Evolutionary conservation across 2,888 invertebrate genomes (phyloP), one percentile per base, ranked within the genome.

Genomic region (Nomada fucata): DNA sequence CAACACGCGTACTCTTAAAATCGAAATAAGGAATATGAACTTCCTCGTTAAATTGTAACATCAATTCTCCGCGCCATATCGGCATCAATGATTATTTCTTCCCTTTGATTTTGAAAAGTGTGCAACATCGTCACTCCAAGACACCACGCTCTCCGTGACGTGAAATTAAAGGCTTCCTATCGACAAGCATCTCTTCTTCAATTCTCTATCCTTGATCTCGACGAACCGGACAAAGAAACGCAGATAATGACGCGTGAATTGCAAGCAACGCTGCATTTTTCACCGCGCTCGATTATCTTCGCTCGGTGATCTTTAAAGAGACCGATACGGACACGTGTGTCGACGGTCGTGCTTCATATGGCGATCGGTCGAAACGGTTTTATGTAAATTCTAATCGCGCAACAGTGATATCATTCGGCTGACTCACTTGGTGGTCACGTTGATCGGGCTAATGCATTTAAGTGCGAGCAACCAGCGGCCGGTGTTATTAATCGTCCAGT

Each of bases 381-480:
- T 77, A 84, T 82, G 84, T 79, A 81, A 88, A 87, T 86, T 75
- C 75, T 70, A 80, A 76, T 78, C 84, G 72, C 64, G 61, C 68
- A 73, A 61, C 85, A 83, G 72, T 78, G 83, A 88, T 88, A 87
- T 87, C 83, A 80, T 63, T 76, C 83, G 76, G 72, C 79, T 85
- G 86, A 88, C 77, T 86, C 88, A 82, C 73, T 68, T 68, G 73
- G 68, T 64, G 77, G 76, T 79, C 84, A 82, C 84, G 79, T 84
- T 88, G 77, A 82, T 79, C 87, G 67, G 65, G 65, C 85, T 87
- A 87, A 87, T 82, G 82, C 85, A 77, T 88, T 88, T 87, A 85
- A 87, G 77, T 60, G 71, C 82, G 85, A 79, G 77, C 83, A 85
- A 87, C 72, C 76, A 59, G 64, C 78, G 80, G 61, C 75, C 78